Evolutionary conservation across 2,113 vertebrate genomes (phyloP).

Genomic region (Pseudonaja textilis): DNA sequence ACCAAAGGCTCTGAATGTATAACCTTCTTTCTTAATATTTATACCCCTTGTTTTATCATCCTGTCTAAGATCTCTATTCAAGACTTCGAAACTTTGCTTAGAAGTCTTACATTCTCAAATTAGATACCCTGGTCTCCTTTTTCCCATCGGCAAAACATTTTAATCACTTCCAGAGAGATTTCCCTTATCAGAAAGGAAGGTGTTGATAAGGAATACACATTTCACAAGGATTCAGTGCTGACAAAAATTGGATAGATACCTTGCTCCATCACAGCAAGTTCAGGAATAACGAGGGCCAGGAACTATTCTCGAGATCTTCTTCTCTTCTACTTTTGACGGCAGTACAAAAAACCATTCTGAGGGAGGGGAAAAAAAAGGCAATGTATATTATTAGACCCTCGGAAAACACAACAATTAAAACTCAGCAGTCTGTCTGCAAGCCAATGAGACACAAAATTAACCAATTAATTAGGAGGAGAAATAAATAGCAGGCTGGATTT

Average conservation of each 20-base stretch:
- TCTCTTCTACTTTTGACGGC: neutral
- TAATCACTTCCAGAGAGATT: neutral
- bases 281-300: slow-evolving; percentile 17
- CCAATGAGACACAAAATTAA: neutral
- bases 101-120: neutral
- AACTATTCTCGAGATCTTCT: slow-evolving; percentile 26
- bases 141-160: neutral
- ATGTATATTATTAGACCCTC: neutral
- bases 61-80: no score
- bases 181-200: neutral
- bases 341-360: slow-evolving; percentile 37
- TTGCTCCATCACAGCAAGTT: slow-evolving; percentile 54
- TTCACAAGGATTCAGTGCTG: neutral
- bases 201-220: neutral
- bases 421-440: neutral
- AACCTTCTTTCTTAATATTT: no score
- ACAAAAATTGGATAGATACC: slow-evolving; percentile 22
- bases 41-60: no score
- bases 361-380: neutral
- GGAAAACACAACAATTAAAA: neutral
- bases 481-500: neutral
- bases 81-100: no score
- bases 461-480: neutral
- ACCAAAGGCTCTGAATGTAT: no score
- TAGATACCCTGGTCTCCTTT: neutral